Evolutionary conservation across 2,888 invertebrate genomes (phyloP), one percentile per base, ranked within the genome.

Genomic region (Liopterus haemorrhoidalis): DNA sequence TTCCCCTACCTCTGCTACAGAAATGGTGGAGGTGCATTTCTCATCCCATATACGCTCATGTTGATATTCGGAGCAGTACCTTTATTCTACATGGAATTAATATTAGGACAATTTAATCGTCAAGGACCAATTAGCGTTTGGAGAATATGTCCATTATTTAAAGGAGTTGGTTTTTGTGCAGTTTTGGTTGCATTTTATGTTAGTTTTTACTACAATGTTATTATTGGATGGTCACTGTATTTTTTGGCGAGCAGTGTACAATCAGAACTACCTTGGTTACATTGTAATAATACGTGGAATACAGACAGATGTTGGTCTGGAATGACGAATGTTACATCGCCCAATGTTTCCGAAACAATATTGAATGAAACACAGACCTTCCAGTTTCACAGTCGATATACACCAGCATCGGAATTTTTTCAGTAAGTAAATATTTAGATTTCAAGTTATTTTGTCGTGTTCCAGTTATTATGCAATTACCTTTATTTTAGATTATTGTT

Each of bases 151-250:
- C 87, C 87, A 0, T 67, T 88, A 22, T 87, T 88, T 59, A 86
- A 85, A 80, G 87, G 85, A 55, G 82, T 85, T 21, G 85, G 85
- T 40, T 85, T 84, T 66, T 85, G 85, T 65, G 82, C 84, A 12
- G 84, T 85, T 27, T 74, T 85, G 66, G 82, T 85, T 25, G 84
- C 85, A 9, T 85, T 84, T 68, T 85, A 83, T 69, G 82, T 85
- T 9, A 84, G 84, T 0, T 85, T 85, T 66, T 85, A 85, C 66
- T 85, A 85, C 70, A 89, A 89, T 67, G 86, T 88, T 41, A 87
- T 89, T 57, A 86, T 89, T 58, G 86, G 78, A 35, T 89, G 89
- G 89, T 78, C 87, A 2, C 70, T 88, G 53, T 87, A 85, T 71
- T 89, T 85, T 70, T 74, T 88, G 54, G 75, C 83, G 53, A 80